Base-by-base conservation (phyloP, 2,113 vertebrate genomes). In the Python bivittatus region DNA sequence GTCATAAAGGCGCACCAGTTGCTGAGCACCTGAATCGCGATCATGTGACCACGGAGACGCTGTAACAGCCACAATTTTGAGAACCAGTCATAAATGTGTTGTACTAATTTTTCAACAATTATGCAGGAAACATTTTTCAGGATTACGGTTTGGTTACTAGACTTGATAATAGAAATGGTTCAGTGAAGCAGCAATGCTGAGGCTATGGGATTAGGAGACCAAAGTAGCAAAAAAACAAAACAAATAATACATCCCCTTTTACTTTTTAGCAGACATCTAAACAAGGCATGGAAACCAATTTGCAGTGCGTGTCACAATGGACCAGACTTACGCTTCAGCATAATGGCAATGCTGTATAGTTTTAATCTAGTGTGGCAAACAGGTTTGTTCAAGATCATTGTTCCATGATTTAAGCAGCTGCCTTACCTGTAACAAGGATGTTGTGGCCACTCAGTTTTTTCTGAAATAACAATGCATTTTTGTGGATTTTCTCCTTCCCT, bases 271-370 rank as follows among this genome's bases (percentile, higher is more conserved):
- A 93, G 52, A 20, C 83, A 0, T 87, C 52, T 91, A 84, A 57
- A 88, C 1, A 91, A 92, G 88, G 53, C 29, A 93, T 23, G 3
- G 53, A 89, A 94, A 94, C 4, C 44, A 93, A 90, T 93, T 93
- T 90, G 44, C 88, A 38, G 44, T 90, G 0, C 84, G 13, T 33
- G 64, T 83, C 7, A 57, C 91, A 60, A 8, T 94, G 60, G 56
- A 94, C 95, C 92, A 53, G 29, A 92, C 15, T 64, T 89, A 60
- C 61, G 15, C 64, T 83, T 93, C 93, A 91, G 3, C 1, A 23
- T 87, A 57, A 88, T 87, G 91, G 89, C 61, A 12, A 20, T 44
- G 25, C 48, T 38, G 12, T 86, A 93, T 89, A 89, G 10, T 91
- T 20, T 90, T 4, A 94, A 60, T 93, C 57, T 89, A 89, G 20